Base-by-base conservation (phyloP, 2,888 invertebrate species). In the Abrostola tripartita region DNA sequence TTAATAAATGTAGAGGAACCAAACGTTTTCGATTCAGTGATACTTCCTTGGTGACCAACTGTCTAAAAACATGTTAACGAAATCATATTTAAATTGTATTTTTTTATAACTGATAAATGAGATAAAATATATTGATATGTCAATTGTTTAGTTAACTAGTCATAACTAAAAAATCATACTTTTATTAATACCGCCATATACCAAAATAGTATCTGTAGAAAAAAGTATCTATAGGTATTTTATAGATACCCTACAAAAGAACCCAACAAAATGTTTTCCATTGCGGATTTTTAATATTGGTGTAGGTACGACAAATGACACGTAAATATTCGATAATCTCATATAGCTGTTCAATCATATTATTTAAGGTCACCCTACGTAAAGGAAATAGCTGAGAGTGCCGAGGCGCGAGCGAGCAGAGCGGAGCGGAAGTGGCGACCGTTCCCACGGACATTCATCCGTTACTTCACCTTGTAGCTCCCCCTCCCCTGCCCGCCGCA, bases 381-480 rank as follows among this genome's bases (percentile, higher is more conserved):
- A 87, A 90, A 92, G 94, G 94, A 94, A 93, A 93, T 93, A 92
- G 88, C 90, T 90, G 86, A 90, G 90, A 92, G 92, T 90, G 89
- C 75, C 84, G 88, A 85, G 86, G 84, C 85, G 90, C 87, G 87
- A 85, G 86, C 85, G 86, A 80, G 82, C 84, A 85, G 82, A 87
- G 84, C 88, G 88, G 88, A 88, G 88, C 93, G 94, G 94, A 94
- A 94, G 93, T 89, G 89, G 74, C 88, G 92, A 85, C 92, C 94
- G 94, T 93, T 94, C 94, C 94, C 94, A 94, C 94, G 94, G 91
- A 93, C 91, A 90, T 85, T 90, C 92, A 91, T 92, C 94, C 94
- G 94, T 94, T 94, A 94, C 87, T 92, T 92, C 91, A 91, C 92
- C 92, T 91, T 90, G 83, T 77, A 84, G 74, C 70, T 60, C 77